A percentile compares a stretch with the other conserved stretches of the same genome.
Conservation (phyloP, 2,888 invertebrate species). For the Linyphia triangularis region DNA sequence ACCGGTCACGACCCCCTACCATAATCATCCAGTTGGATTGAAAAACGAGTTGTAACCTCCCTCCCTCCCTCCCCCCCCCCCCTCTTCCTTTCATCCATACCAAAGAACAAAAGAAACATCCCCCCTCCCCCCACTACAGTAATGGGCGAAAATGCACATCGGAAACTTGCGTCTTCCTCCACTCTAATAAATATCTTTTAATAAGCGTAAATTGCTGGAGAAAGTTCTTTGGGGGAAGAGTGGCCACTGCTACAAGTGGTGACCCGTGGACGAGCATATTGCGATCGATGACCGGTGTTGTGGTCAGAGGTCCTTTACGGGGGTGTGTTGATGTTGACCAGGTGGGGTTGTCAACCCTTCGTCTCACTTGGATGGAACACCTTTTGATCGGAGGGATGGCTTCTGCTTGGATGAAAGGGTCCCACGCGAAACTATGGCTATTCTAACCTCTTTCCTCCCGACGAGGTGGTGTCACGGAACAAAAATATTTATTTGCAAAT, state of each 20-base stretch:
- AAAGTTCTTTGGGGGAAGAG: conserved; percentile 33
- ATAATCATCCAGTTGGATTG: conserved; percentile 11
- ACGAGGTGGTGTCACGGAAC: neutral
- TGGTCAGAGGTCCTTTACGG: conserved; percentile 60
- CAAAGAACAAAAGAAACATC: conserved; percentile 65
- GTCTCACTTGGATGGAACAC: conserved; percentile 59
- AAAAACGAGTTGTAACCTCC: neutral
- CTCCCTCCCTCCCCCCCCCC: no score
- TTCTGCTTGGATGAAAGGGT: neutral
- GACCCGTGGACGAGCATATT: conserved; percentile 40
- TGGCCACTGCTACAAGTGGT: neutral
- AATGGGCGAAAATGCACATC: conserved; percentile 48
- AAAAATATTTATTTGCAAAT: neutral
- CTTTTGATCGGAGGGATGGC: neutral
- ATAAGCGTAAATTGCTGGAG: conserved; percentile 49
- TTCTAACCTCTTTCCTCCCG: neutral
- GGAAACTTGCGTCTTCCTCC: conserved; percentile 60
- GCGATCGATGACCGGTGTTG: conserved; percentile 40
- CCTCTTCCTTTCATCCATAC: no score
- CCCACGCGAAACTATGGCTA: neutral
- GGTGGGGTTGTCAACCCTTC: conserved; percentile 63
- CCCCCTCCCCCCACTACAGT: no score
- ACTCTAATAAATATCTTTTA: conserved; percentile 73
- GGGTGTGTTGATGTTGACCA: conserved; percentile 41
- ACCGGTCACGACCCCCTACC: conserved; percentile 40